phyloP scores from a whole-genome alignment of 2,113 vertebrate species.

The Bostrychus sinensis region DNA sequence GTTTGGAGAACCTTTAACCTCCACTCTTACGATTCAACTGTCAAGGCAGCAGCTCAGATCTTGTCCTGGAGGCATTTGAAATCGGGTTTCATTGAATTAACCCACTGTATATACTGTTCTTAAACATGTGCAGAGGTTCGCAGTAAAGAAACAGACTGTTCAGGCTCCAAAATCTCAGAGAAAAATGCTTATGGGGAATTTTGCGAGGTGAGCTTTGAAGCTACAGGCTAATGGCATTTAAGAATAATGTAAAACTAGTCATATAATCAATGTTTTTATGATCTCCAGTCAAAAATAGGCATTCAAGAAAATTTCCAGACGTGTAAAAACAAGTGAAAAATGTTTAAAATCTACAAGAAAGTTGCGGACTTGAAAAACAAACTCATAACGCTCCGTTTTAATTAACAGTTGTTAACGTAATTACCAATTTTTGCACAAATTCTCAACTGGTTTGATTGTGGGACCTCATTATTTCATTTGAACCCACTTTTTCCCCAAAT shows the following conservation, averaged over 20 bases:
- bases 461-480: too few relatives aligned
- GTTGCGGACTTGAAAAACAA: too few relatives aligned
- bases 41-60: conserved; percentile 16
- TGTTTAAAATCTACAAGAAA: too few relatives aligned
- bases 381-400: too few relatives aligned
- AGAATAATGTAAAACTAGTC: conserved; percentile 19
- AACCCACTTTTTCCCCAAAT: too few relatives aligned
- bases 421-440: too few relatives aligned
- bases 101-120: conserved; percentile 24
- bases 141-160: conserved; percentile 24
- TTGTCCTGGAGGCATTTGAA: conserved; percentile 41
- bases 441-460: too few relatives aligned
- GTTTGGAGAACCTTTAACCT: conserved; percentile 58
- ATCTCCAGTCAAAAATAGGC: too few relatives aligned
- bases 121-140: conserved; percentile 40
- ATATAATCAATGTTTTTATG: conserved; percentile 28
- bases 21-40: not conserved
- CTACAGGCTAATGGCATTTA: conserved; percentile 27
- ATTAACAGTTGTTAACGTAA: too few relatives aligned
- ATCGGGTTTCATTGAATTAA: conserved; percentile 57
- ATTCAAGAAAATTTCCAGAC: too few relatives aligned
- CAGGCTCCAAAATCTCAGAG: conserved; percentile 50
- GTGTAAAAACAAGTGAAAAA: too few relatives aligned
- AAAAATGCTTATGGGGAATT: conserved; percentile 31
- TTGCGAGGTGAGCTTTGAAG: conserved; percentile 59